A percentile compares a stretch with the other conserved stretches of the same genome.
Evolutionary conservation across 2,113 vertebrate genomes (phyloP).

Genomic region (Neopipo cinnamomea): DNA sequence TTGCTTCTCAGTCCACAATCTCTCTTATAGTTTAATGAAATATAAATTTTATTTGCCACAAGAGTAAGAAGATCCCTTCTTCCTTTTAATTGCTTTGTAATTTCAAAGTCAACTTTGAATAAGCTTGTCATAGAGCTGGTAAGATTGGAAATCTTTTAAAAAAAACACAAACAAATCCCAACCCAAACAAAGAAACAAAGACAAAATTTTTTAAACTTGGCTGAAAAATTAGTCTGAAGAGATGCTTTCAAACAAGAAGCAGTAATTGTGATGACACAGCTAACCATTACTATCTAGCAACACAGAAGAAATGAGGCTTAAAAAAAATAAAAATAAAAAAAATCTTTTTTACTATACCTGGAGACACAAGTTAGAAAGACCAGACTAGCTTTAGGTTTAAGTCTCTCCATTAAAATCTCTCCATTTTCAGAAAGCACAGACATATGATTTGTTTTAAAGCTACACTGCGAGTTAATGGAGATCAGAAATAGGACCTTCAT

Average conservation of each 20-base stretch:
- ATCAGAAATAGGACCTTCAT: background rate
- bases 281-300: background rate
- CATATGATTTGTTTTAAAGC: background rate
- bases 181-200: background rate
- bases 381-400: background rate
- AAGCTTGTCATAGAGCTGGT: background rate
- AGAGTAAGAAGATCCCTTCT: background rate
- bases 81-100: background rate
- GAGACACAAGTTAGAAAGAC: background rate
- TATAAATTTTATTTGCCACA: background rate
- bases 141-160: background rate
- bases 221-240: background rate
- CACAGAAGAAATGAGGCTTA: background rate
- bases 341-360: background rate
- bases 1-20: background rate
- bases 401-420: background rate
- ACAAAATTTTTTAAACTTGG: background rate
- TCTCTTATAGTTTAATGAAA: background rate
- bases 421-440: background rate
- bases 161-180: background rate
- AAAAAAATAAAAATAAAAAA: background rate
- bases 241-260: background rate
- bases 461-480: background rate
- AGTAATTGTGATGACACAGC: background rate
- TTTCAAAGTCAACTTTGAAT: background rate